Base-by-base conservation (phyloP, 2,113 vertebrate genomes). In the Cyprinodon brontotheroides region DNA sequence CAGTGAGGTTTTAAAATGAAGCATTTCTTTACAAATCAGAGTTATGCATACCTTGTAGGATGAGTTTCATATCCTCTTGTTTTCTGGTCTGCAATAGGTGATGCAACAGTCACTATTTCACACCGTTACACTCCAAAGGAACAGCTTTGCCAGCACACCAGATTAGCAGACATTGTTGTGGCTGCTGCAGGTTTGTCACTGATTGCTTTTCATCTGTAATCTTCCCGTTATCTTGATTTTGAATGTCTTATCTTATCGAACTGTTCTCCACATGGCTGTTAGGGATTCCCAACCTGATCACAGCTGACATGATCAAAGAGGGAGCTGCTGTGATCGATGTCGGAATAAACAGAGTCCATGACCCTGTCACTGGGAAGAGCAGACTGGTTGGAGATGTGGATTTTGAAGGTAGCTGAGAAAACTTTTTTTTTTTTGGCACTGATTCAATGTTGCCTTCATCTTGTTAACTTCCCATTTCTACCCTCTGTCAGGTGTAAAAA, bases 201-300 rank as follows among this genome's bases (percentile, higher is more conserved):
- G 22, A 62, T 37, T 64, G 14, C 48, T 1, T 38, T 8, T 12
- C 20, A 13, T 59, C 37, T 77, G 6, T 12, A 11, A 17, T 37
- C 13, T 14, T 22, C 15, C 1, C 3, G 13, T 45, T 41, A 38
- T 10, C 3, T 36, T 41, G 22, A 4, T 13, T 29, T 63, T 3
- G 60, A 45, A 10, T 36, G 2, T 13, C 0, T 78, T 14, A 1
- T 41, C 37, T 53, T 29, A 15, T 1, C 37, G 29, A 15, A 57
- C 9, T 72, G 37, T 29, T 48, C 63, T 39, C 43, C 50, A 29
- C 8, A 39, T 75, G 13, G 48, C 69, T 36, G 8, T 38, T 87
- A 99, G 98, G 98, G 22, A 98, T 99, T 79, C 98, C 98, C 45
- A 99, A 98, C 70, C 95, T 99, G 37, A 99, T 99, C 83, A 99